A percentile compares a stretch with the other conserved stretches of the same genome.
These are phyloP conservation scores for Myotis brandtii DNA, from an alignment of 2,113 vertebrate genomes.

Conservation along the genomic window DNA sequence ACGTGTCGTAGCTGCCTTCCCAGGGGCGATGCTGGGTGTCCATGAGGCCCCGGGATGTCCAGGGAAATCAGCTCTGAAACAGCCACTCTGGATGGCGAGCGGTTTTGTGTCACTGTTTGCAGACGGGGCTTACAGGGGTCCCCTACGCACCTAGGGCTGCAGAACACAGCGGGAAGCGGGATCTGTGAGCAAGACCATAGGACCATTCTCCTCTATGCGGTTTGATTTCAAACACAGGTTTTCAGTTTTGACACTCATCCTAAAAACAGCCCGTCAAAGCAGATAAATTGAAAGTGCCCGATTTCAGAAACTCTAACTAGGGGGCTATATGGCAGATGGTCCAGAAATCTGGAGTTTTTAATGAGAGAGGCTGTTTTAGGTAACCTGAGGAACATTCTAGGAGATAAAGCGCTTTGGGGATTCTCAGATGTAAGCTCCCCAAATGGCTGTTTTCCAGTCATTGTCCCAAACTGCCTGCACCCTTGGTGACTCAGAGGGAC, in stretches of 20 bases:
- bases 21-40: neutral
- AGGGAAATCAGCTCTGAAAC: neutral
- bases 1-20: neutral
- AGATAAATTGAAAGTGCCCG: neutral
- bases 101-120: neutral
- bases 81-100: neutral
- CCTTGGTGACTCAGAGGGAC: neutral
- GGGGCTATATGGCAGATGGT: neutral
- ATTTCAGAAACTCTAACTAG: constrained; percentile 14
- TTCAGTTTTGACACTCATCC: neutral
- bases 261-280: neutral
- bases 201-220: neutral
- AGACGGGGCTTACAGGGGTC: neutral
- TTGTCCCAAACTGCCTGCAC: neutral
- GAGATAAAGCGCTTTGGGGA: neutral
- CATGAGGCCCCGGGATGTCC: neutral
- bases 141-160: neutral
- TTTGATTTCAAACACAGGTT: neutral
- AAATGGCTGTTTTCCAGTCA: neutral
- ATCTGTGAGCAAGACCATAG: neutral
- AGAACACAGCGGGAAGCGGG: neutral
- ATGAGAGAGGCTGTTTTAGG: neutral
- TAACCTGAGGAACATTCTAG: neutral
- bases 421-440: neutral
- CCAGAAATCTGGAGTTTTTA: neutral